Conservation (phyloP, 1,140 invertebrate genomes). For the Matsumurasca onukii region DNA sequence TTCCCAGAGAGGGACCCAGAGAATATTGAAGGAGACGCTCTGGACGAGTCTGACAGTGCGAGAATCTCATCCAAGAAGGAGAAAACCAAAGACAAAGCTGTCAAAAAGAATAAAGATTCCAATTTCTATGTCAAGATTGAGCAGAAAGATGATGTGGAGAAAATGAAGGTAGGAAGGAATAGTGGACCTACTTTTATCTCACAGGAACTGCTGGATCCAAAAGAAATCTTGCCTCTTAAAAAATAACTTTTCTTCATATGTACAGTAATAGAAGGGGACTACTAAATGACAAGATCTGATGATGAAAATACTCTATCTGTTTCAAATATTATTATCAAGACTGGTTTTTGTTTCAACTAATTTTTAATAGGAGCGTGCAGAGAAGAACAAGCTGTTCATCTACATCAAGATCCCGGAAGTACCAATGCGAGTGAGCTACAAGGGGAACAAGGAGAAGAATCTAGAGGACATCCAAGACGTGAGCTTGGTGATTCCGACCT, state of each 20-base stretch:
- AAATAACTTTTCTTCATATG: slow-evolving; percentile 14
- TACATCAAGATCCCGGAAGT: slow-evolving; percentile 99
- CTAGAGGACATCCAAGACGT: slow-evolving; percentile 94
- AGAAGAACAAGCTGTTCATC: slow-evolving; percentile 98
- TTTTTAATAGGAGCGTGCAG: slow-evolving; percentile 78
- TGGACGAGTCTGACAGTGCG: slow-evolving; percentile 58
- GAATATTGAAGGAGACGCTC: slow-evolving; percentile 68
- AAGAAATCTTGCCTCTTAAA: too few relatives aligned
- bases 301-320: too few relatives aligned
- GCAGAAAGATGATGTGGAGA: slow-evolving; percentile 92
- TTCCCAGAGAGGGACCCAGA: slow-evolving; percentile 96
- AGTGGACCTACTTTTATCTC: too few relatives aligned
- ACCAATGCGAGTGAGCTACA: slow-evolving; percentile 94
- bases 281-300: too few relatives aligned
- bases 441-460: slow-evolving; percentile 97
- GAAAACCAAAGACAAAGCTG: slow-evolving; percentile 48
- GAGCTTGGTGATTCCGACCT: slow-evolving; percentile 88
- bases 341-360: too few relatives aligned
- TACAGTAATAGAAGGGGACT: too few relatives aligned
- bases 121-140: slow-evolving; percentile 87
- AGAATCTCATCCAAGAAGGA: slow-evolving; percentile 52
- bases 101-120: slow-evolving; percentile 67
- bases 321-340: too few relatives aligned
- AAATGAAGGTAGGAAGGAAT: slow-evolving; percentile 90
- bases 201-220: too few relatives aligned